Evolutionary conservation across 2,113 vertebrate genomes (phyloP).

Genomic region (Nibea albiflora): DNA sequence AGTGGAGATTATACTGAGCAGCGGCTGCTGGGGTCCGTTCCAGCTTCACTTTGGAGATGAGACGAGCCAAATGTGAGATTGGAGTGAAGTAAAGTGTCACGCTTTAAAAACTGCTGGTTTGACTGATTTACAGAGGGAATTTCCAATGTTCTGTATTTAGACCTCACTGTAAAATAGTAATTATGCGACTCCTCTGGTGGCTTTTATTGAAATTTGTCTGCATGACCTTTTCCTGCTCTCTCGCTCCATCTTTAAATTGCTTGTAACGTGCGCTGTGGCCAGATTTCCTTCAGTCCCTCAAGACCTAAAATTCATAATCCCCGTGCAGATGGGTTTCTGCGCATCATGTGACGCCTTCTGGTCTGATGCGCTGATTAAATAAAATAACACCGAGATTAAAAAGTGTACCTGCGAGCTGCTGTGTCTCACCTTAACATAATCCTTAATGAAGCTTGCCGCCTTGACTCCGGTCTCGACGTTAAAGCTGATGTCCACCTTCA

Average conservation of each 20-base stretch:
- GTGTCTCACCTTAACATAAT: conserved; percentile 91
- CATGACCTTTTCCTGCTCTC: conserved; percentile 33
- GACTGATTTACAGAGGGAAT: conserved; percentile 53
- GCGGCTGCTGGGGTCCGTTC: conserved; percentile 18
- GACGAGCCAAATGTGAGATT: conserved; percentile 32
- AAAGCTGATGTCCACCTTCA: conserved; percentile 99
- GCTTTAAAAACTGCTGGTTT: conserved; percentile 50
- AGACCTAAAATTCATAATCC: neutral
- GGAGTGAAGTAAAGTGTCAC: conserved; percentile 40
- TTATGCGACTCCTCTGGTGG: conserved; percentile 51
- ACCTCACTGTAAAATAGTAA: conserved; percentile 54
- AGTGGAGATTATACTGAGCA: conserved; percentile 26
- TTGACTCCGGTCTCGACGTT: conserved; percentile 98
- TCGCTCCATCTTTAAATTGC: neutral
- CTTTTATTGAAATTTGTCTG: conserved; percentile 40
- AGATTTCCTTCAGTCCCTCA: neutral
- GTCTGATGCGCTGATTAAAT: neutral
- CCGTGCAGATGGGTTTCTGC: neutral
- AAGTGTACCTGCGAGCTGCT: no score
- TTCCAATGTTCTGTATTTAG: conserved; percentile 66
- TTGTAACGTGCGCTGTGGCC: neutral
- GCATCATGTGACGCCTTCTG: neutral
- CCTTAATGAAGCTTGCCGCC: conserved; percentile 96
- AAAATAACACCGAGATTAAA: neutral
- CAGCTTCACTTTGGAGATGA: conserved; percentile 55